Percentiles rank a stretch among this genome's conserved stretches.
Evolutionary conservation across 2,797 vertebrate genomes (phyloP).

Genomic region (Acropternis orthonyx): DNA sequence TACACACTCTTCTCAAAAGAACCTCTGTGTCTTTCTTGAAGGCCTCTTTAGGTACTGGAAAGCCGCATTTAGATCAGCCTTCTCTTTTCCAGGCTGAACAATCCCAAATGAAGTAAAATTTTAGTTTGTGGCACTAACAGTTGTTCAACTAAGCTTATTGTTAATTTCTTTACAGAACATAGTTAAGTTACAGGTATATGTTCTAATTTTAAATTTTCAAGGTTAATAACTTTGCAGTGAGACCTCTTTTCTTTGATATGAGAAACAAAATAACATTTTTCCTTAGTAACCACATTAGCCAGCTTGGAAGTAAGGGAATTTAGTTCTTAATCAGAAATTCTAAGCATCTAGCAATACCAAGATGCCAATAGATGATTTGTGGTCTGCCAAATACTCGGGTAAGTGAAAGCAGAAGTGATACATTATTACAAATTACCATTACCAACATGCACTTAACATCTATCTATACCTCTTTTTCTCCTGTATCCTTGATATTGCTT

Average conservation of each 20-base stretch:
- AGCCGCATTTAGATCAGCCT: not conserved
- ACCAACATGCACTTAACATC: not conserved
- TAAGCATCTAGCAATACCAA: not conserved
- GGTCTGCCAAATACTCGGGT: not conserved
- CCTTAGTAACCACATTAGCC: not conserved
- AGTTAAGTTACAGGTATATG: not conserved
- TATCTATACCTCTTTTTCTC: not conserved
- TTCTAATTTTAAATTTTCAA: not conserved
- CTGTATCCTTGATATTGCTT: not conserved
- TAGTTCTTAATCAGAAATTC: not conserved
- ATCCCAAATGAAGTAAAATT: not conserved
- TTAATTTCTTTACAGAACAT: not conserved
- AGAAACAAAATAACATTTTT: not conserved
- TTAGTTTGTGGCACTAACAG: not conserved
- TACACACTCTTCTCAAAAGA: not conserved
- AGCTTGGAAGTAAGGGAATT: not conserved
- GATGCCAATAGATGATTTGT: not conserved
- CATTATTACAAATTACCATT: not conserved
- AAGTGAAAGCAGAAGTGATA: not conserved
- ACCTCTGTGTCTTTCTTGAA: not conserved
- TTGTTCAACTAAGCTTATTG: not conserved
- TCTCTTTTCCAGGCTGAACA: not conserved
- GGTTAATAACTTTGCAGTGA: not conserved
- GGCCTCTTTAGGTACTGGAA: not conserved
- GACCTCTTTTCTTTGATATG: not conserved